Conservation (phyloP, 2,888 invertebrate genomes). For the Neoascia interrupta region DNA sequence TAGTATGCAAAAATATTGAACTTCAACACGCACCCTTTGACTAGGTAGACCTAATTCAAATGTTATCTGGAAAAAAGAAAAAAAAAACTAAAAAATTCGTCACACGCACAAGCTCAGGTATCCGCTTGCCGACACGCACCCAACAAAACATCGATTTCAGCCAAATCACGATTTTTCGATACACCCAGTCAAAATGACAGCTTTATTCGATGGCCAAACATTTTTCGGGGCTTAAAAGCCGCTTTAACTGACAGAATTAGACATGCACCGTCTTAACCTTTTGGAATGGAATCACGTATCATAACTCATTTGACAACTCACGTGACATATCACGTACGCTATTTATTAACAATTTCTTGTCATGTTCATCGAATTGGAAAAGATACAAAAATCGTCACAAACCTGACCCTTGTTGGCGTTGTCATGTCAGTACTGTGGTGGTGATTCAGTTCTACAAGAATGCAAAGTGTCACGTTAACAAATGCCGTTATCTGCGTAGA, state of each 20-base stretch:
- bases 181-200: conserved; percentile 30
- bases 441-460: conserved; percentile 54
- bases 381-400: neutral
- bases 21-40: conserved; percentile 40
- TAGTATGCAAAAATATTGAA: conserved; percentile 58
- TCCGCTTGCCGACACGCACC: conserved; percentile 50
- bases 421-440: too few species aligned
- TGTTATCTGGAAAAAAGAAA: conserved; percentile 18
- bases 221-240: conserved; percentile 16
- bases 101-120: conserved; percentile 53
- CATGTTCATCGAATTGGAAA: conserved; percentile 53
- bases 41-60: conserved; percentile 10
- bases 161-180: conserved; percentile 39
- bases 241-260: conserved; percentile 50
- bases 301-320: conserved; percentile 52
- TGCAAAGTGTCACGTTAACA: conserved; percentile 67
- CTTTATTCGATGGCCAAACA: conserved; percentile 10
- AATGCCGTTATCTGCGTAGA: conserved; percentile 60
- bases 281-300: conserved; percentile 54
- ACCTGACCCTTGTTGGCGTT: conserved; percentile 17
- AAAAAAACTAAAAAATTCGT: conserved; percentile 42
- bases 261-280: conserved; percentile 29
- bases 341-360: conserved; percentile 58
- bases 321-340: conserved; percentile 61
- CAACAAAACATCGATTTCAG: neutral